Base-by-base conservation (phyloP, 2,113 vertebrate species). In the Leucopsar rothschildi region DNA sequence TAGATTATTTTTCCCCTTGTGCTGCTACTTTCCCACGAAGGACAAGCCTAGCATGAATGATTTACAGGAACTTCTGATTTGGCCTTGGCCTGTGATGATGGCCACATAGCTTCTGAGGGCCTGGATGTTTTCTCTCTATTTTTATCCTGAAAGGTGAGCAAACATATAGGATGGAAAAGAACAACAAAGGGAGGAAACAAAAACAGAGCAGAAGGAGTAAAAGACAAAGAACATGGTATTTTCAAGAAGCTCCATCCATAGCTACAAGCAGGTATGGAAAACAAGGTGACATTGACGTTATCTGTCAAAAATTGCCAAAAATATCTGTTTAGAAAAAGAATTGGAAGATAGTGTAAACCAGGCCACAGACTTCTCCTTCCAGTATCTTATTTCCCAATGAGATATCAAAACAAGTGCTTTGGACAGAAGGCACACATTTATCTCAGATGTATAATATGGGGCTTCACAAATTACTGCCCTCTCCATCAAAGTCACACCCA, bases 71-170 rank as follows among this genome's bases (percentile, higher is more conserved):
- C 55, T 80, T 68, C 33, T 66, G 59, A 72, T 65, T 25, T 85
- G 56, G 75, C 53, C 73, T 77, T 73, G 52, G 55, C 61, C 61
- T 87, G 27, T 4, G 2, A 76, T 4, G 2, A 76, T 45, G 50
- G 61, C 22, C 59, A 91, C 50, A 17, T 19, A 55, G 71, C 60
- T 93, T 89, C 63, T 49, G 29, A 90, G 15, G 24, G 44, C 31
- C 31, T 83, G 69, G n/a, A 68, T 89, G 28, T 76, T 90, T 96
- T 79, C 76, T 73, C 59, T 71, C 88, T 92, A 68, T 75, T 92
- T 95, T 89, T 89, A 95, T 86, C 59, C 56, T 86, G 63, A 66
- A 93, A 91, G 82, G 91, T 37, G 35, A 82, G 49, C 64, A 85
- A 89, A 93, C 21, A 77, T 23, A 40, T 6, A 69, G 33, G 14